Evolutionary conservation across 2,797 vertebrate genomes (phyloP).

Genomic region (Mormyrops attenuatus): DNA sequence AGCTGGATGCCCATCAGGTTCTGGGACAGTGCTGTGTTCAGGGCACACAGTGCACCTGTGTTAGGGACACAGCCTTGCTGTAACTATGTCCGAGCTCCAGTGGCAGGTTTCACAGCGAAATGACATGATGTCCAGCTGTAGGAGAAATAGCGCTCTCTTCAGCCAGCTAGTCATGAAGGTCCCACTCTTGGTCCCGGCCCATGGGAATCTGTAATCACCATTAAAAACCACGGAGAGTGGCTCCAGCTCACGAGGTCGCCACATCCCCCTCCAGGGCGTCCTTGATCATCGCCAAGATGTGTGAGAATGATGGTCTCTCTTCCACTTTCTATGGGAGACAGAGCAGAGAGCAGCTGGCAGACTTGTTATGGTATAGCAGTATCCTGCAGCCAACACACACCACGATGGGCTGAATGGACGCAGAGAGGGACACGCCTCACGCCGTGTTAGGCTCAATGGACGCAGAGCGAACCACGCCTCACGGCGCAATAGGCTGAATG

Average conservation of each 20-base stretch:
- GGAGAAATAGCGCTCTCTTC: not conserved
- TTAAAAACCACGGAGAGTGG: not conserved
- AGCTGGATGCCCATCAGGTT: not conserved
- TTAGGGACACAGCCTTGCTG: not conserved
- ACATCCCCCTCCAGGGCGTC: slow-evolving; percentile 69
- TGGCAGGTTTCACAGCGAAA: not conserved
- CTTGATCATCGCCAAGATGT: slow-evolving; percentile 64
- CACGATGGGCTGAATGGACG: not conserved
- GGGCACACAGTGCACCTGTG: not conserved
- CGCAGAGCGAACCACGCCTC: not conserved
- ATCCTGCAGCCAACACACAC: not conserved
- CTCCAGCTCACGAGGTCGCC: slow-evolving; percentile 1
- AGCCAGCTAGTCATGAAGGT: not conserved
- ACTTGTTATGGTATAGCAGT: not conserved
- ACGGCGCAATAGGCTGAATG: not conserved
- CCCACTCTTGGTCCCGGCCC: not conserved
- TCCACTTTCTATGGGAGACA: slow-evolving; percentile 70
- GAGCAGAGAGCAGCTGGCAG: not conserved
- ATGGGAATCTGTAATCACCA: not conserved
- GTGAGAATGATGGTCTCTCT: slow-evolving; percentile 69
- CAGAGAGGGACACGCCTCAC: not conserved
- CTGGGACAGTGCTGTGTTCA: not conserved
- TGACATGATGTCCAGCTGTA: not conserved
- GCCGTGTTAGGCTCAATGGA: not conserved
- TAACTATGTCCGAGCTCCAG: not conserved